Conservation (phyloP, 30 jellyfish, hydroid and myxozoan genomes). For the Cassiopea xamachana region DNA sequence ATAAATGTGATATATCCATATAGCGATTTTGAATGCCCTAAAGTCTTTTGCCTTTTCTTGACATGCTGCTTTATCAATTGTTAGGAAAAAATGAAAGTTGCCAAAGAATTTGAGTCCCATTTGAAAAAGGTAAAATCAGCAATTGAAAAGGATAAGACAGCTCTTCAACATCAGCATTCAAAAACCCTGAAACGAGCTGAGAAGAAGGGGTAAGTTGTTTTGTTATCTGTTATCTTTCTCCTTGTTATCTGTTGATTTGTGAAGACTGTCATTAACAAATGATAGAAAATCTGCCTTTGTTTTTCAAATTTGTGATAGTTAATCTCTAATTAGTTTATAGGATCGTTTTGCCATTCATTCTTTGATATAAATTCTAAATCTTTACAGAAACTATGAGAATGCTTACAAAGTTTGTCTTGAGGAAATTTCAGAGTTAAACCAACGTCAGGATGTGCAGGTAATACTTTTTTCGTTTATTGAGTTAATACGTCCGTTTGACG, state of each 20-base stretch:
- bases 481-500: neutral
- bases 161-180: conserved; percentile 76
- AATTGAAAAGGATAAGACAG: conserved; percentile 84
- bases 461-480: neutral
- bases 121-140: conserved; percentile 52
- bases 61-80: neutral
- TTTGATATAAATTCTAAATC: neutral
- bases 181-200: conserved; percentile 88
- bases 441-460: conserved; percentile 85
- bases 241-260: too few species aligned
- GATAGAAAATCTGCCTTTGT: neutral
- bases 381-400: conserved; percentile 73
- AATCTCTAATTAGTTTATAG: too few species aligned
- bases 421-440: conserved; percentile 75
- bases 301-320: neutral
- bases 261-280: too few species aligned
- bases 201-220: conserved; percentile 78
- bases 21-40: neutral
- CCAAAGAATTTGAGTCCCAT: conserved; percentile 87
- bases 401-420: conserved; percentile 71
- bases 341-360: too few species aligned
- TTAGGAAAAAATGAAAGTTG: conserved; percentile 70
- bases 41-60: neutral
- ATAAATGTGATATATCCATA: neutral
- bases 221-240: neutral